These are phyloP conservation scores for Colletes gigas DNA, from an alignment of 1,140 invertebrate genomes.

Conservation along the genomic window DNA sequence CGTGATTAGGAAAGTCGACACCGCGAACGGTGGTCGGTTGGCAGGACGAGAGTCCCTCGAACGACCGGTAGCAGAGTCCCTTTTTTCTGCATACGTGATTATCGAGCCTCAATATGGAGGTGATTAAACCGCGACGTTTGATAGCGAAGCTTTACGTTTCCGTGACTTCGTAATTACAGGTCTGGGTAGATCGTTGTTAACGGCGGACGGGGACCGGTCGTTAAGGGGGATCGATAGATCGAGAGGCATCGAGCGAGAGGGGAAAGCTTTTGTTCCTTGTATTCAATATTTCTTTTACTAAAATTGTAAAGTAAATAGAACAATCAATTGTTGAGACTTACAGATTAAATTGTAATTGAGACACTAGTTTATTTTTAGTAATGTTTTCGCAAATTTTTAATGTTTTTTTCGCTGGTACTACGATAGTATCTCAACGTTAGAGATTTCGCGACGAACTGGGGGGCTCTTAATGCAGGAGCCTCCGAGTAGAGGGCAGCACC, in stretches of 20 bases:
- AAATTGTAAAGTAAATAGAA: too few species aligned
- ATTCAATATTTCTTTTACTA: too few species aligned
- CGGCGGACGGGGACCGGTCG: conserved; percentile 28
- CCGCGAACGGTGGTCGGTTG: conserved; percentile 23
- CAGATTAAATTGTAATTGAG: too few species aligned
- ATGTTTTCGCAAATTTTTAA: too few species aligned
- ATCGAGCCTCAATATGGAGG: conserved; percentile 36
- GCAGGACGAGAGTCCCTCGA: conserved; percentile 14
- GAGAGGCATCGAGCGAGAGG: too few species aligned
- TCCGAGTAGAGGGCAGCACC: conserved; percentile 59
- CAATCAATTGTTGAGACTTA: too few species aligned
- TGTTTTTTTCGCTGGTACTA: too few species aligned
- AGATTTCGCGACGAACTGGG: not conserved
- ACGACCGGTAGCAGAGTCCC: conserved; percentile 36
- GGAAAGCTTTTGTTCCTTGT: too few species aligned
- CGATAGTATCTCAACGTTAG: too few species aligned
- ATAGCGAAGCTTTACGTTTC: conserved; percentile 43
- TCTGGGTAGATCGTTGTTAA: conserved; percentile 35
- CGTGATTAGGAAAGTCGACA: conserved; percentile 36
- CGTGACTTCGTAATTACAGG: conserved; percentile 59
- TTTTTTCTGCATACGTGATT: conserved; percentile 17
- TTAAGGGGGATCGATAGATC: conserved; percentile 48
- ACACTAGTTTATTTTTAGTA: too few species aligned
- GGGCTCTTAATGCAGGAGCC: not conserved
- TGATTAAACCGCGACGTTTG: conserved; percentile 56